Evolutionary conservation across 2,888 invertebrate genomes (phyloP), one percentile per base, ranked within the genome.

Genomic region (Polia nebulosa): DNA sequence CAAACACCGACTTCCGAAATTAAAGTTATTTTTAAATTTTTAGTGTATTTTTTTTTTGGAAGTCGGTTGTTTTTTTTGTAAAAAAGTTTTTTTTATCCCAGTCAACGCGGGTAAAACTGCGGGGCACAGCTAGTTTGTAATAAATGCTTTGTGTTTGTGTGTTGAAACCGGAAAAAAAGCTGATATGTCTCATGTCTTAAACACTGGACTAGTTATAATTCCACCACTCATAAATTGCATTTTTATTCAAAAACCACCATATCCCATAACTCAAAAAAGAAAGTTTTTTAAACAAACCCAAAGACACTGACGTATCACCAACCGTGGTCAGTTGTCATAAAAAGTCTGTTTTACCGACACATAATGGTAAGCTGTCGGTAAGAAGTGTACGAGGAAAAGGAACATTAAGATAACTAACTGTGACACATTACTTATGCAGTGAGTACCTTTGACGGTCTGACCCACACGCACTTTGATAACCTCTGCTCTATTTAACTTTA

Each of bases 371-470:
- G 41, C 59, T 45, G 77, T 41, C 39, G 22, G 77, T 76, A 80
- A 80, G 55, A 76, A 80, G 59, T 80, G 76, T 36, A 39, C 25
- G n/a, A 77, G 76, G 76, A 77, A 77, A 53, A 27, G 29, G 45
- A 29, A 11, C 80, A 70, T 77, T 63, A 76, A 77, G 76, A 80
- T 77, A 77, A 57, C 27, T 69, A 36, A 57, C 77, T 3, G 25
- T 51, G 32, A 32, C 27, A 67, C 69, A 75, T 77, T 47, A 80
- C 45, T 76, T 77, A 77, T 70, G 77, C 76, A 64, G 77, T 44
- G 34, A 72, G 55, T 29, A 53, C n/a, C 45, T 74, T 64, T 59
- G 76, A 79, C 53, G 73, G 29, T 13, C 45, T n/a, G 51, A 51
- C 51, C 22, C 17, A 57, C 71, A 80, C 72, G 72, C 76, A 70